Base-by-base conservation (phyloP, 1,140 invertebrate species). In the Linepithema humile region DNA sequence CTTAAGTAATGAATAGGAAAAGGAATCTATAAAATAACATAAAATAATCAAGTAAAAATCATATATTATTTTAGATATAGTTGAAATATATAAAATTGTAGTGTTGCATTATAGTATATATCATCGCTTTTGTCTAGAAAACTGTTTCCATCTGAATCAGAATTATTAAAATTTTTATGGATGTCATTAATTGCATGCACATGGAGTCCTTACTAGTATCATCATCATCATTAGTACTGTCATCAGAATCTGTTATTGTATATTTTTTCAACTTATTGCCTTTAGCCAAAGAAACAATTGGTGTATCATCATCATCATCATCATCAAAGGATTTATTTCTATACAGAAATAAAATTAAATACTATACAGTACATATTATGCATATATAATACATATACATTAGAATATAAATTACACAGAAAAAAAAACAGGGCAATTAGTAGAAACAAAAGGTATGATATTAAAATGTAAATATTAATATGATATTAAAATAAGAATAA, bases 11-110 rank as follows among this genome's bases (percentile, higher is more conserved):
- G 72, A 83, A 57, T 43, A 43, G 12, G 43, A 57, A 9, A n/a
- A 20, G 23, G 20, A 65, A 50, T 69, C 83, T 84, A 12, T 70
- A 40, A 75, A 65, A 59, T 48, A 26, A 48, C 4, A 45, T 17
- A n/a, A n/a, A n/a, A n/a, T n/a, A 38, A 40, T 50, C 7, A 57
- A 43, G 17, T 43, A n/a, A 75, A 23, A 55, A 43, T n/a, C 35
- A 9, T 35, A 12, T 20, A 35, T 17, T 60, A 53, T 73, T 73
- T 83, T 32, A 50, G 6, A 62, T 45, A 43, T 35, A 1, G 35
- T n/a, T 15, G 2, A 69, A 43, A 72, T 55, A 40, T 38, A 45
- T 10, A 32, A 32, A 17, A 17, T 57, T 4, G 6, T 15, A 35
- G 6, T n/a, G 9, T 1, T 59, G 12, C 12, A 1, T 53, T 6